Conservation (phyloP, 1,140 invertebrate genomes). For the Protaetia brevitarsis region DNA sequence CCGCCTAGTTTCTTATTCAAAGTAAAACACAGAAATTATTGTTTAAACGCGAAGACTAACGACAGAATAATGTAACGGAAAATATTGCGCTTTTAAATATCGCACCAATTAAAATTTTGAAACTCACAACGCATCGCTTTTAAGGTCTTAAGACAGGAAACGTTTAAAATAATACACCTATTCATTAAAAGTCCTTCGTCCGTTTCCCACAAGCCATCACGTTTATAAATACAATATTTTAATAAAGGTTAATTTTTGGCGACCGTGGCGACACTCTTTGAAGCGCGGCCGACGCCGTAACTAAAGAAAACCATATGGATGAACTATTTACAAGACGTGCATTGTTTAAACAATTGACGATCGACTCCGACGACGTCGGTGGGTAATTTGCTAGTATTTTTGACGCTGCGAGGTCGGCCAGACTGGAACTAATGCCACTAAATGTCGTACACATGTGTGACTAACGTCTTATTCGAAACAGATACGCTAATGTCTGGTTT, state of each 20-base stretch:
- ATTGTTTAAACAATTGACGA: conserved; percentile 38
- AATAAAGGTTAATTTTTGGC: conserved; percentile 29
- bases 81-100: background rate
- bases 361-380: conserved; percentile 12
- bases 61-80: background rate
- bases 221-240: background rate
- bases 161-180: conserved; percentile 38
- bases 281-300: conserved; percentile 31
- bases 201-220: background rate
- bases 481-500: conserved; percentile 29
- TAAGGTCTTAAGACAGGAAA: conserved; percentile 33
- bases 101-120: background rate
- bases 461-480: conserved; percentile 30
- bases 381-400: conserved; percentile 33
- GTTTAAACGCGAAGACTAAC: background rate
- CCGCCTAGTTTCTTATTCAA: background rate
- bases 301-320: conserved; percentile 37
- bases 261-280: conserved; percentile 28
- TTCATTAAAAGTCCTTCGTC: conserved; percentile 37
- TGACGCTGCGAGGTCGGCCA: conserved; percentile 25
- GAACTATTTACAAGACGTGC: conserved; percentile 32
- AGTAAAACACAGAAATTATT: too few relatives aligned
- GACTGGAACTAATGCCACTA: conserved; percentile 31
- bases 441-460: conserved; percentile 33
- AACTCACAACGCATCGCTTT: background rate